Evolutionary conservation across 1,140 invertebrate genomes (phyloP).

Genomic region (Hycleus cichorii): DNA sequence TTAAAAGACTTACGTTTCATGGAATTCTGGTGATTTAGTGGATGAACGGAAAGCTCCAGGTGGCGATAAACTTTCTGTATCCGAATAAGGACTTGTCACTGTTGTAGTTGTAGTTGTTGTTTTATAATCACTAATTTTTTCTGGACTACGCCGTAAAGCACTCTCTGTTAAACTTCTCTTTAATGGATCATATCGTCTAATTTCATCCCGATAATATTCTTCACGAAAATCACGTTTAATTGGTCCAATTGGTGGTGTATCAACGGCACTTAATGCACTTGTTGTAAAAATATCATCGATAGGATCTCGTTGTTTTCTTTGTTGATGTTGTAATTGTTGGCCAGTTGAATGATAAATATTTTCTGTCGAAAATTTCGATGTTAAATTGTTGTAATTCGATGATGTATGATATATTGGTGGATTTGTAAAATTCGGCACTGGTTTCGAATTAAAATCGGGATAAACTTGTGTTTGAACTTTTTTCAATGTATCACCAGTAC

Average conservation of each 20-base stretch:
- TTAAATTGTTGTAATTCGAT: constrained; percentile 22
- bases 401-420: constrained; percentile 14
- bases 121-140: constrained; percentile 25
- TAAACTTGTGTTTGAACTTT: constrained; percentile 40
- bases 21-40: constrained; percentile 43
- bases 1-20: constrained; percentile 40
- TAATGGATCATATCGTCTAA: constrained; percentile 34
- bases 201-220: constrained; percentile 33
- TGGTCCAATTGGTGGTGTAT: constrained; percentile 12
- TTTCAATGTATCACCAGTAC: constrained; percentile 30
- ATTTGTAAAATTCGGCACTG: constrained; percentile 29
- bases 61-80: constrained; percentile 37
- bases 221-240: constrained; percentile 28
- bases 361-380: constrained; percentile 18
- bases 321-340: too few species aligned
- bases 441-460: constrained; percentile 25
- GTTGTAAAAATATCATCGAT: constrained; percentile 39
- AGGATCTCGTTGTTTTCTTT: constrained; percentile 21
- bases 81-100: constrained; percentile 35
- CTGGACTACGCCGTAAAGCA: constrained; percentile 30
- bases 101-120: constrained; percentile 12
- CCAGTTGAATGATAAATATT: too few species aligned
- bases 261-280: constrained; percentile 31
- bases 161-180: constrained; percentile 38
- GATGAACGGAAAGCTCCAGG: constrained; percentile 34